Evolutionary conservation across 2,888 invertebrate species (phyloP).

Genomic region (Acanthosoma haemorrhoidale): DNA sequence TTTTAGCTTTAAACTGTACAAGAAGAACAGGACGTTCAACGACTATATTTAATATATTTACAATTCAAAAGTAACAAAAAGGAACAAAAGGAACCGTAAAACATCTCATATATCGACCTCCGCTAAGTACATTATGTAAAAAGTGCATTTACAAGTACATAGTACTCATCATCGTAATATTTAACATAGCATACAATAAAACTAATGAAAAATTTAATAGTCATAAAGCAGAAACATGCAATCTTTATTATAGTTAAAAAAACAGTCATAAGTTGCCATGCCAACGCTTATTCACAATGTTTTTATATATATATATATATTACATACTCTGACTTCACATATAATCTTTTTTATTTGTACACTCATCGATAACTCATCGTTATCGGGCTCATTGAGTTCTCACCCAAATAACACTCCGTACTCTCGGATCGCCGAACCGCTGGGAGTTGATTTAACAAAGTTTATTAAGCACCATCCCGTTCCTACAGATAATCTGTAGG

Average conservation of each 20-base stretch:
- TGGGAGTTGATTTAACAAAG: neutral
- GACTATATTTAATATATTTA: conserved; percentile 30
- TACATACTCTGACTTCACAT: neutral
- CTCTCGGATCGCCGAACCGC: neutral
- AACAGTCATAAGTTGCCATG: neutral
- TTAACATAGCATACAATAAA: conserved; percentile 13
- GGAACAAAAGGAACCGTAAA: conserved; percentile 39
- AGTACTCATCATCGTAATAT: conserved; percentile 28
- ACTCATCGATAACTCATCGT: too few species aligned
- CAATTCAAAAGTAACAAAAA: conserved; percentile 38
- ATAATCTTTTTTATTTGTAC: conserved; percentile 16
- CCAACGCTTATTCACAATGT: neutral
- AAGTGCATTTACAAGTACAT: conserved; percentile 38
- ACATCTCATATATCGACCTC: conserved; percentile 32
- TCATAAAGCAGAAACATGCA: conserved; percentile 25
- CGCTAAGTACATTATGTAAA: conserved; percentile 35
- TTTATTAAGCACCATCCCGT: conserved; percentile 30
- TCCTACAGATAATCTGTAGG: conserved; percentile 30
- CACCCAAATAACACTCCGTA: neutral
- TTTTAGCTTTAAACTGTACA: conserved; percentile 36
- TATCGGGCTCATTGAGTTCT: too few species aligned
- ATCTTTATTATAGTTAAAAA: conserved; percentile 9
- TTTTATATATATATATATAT: neutral
- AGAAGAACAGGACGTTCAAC: conserved; percentile 34
- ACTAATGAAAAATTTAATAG: conserved; percentile 15